Conservation (phyloP, 2,888 invertebrate genomes). For the Cryptocephalus primarius region DNA sequence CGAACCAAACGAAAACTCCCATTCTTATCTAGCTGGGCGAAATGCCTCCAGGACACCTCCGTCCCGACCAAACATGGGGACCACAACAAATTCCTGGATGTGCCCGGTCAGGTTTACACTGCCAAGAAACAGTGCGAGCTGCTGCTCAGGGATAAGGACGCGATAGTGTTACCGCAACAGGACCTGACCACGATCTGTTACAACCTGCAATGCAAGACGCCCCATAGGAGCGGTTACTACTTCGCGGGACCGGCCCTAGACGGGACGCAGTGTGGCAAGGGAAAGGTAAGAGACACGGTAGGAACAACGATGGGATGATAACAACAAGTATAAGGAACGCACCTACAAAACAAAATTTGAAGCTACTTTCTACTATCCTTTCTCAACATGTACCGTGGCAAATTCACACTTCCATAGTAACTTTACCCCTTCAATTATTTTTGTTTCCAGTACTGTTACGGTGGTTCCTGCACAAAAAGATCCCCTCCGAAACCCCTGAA, state of each 20-base stretch:
- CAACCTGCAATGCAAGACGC: conserved; percentile 60
- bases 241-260: conserved; percentile 75
- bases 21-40: conserved; percentile 40
- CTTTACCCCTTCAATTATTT: too few species aligned
- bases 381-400: too few species aligned
- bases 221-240: conserved; percentile 62
- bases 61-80: conserved; percentile 42
- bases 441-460: conserved; percentile 51
- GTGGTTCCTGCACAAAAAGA: conserved; percentile 49
- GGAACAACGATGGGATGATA: too few species aligned
- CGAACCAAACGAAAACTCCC: neutral
- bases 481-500: conserved; percentile 31
- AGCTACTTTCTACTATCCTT: too few species aligned
- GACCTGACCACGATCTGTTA: conserved; percentile 44
- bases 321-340: too few species aligned
- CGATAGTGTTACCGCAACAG: conserved; percentile 40
- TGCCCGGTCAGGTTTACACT: conserved; percentile 59
- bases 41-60: conserved; percentile 52
- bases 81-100: conserved; percentile 50
- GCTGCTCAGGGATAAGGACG: conserved; percentile 57
- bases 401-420: too few species aligned
- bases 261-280: conserved; percentile 60
- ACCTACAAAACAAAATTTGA: too few species aligned
- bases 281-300: conserved; percentile 41
- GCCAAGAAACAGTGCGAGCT: conserved; percentile 67